These are phyloP conservation scores for Cotesia chilonis DNA, from an alignment of 1,140 invertebrate species.

Conservation along the genomic window DNA sequence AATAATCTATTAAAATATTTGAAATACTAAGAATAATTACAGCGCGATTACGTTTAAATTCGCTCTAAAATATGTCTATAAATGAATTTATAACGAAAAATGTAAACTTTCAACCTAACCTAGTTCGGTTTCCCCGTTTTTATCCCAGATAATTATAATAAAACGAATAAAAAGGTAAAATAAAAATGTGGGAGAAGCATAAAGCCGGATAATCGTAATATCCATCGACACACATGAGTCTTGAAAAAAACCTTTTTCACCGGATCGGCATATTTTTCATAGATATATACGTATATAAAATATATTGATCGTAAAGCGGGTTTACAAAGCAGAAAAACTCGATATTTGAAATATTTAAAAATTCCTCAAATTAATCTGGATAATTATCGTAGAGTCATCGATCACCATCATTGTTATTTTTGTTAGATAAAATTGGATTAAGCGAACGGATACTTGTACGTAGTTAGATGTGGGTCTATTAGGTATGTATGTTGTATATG, in stretches of 20 bases:
- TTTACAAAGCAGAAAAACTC: slow-evolving; percentile 29
- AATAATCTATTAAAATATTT: no score
- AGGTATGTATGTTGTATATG: neutral
- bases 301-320: slow-evolving; percentile 33
- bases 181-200: slow-evolving; percentile 19
- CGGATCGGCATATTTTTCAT: slow-evolving; percentile 6
- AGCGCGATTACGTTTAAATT: no score
- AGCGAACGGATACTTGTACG: slow-evolving; percentile 1
- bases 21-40: no score
- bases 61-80: no score
- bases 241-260: slow-evolving; percentile 21
- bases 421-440: no score
- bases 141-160: slow-evolving; percentile 23
- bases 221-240: slow-evolving; percentile 35
- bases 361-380: no score
- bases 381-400: neutral
- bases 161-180: slow-evolving; percentile 9
- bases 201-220: slow-evolving; percentile 36
- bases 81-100: no score
- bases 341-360: slow-evolving; percentile 5
- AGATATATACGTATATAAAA: slow-evolving; percentile 24
- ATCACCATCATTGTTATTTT: neutral
- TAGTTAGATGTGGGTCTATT: neutral
- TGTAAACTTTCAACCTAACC: no score
- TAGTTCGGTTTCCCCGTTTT: neutral